Evolutionary conservation across 2,888 invertebrate species (phyloP).

Genomic region (Pseudococcus jackbeardsleyi): DNA sequence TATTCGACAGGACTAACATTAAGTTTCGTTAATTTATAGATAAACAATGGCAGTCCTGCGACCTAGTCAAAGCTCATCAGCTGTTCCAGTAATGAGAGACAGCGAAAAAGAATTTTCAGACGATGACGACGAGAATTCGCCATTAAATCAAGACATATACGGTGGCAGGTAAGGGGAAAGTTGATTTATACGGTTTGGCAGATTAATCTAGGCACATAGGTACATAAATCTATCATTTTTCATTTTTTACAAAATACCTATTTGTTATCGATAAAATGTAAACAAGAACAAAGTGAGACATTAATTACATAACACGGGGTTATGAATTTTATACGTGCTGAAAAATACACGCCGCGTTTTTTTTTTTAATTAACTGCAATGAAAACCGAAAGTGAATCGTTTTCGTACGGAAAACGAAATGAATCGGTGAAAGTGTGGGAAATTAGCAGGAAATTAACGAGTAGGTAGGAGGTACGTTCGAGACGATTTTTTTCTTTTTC

Average conservation of each 20-base stretch:
- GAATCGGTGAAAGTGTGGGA: slow-evolving; percentile 52
- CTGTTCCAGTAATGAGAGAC: slow-evolving; percentile 66
- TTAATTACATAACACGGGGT: not conserved
- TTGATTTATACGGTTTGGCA: not conserved
- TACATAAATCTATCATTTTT: not conserved
- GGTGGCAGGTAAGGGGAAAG: slow-evolving; percentile 82
- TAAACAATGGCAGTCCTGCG: slow-evolving; percentile 53
- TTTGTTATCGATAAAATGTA: not conserved
- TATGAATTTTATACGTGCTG: not conserved
- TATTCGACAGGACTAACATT: too few species aligned
- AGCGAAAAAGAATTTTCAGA: slow-evolving; percentile 80
- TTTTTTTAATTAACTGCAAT: slow-evolving; percentile 25
- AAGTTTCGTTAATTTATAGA: not conserved
- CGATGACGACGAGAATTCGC: slow-evolving; percentile 90
- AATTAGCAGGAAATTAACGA: slow-evolving; percentile 45
- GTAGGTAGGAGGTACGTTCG: not conserved
- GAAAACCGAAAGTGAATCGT: slow-evolving; percentile 44
- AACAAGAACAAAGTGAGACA: not conserved
- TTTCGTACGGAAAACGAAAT: slow-evolving; percentile 44
- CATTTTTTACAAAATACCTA: not conserved
- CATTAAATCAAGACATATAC: slow-evolving; percentile 88
- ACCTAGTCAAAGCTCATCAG: slow-evolving; percentile 53
- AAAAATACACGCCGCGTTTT: not conserved
- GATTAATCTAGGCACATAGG: not conserved
- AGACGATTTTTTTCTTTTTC: not conserved